Evolutionary conservation across 2,888 invertebrate genomes (phyloP).

Genomic region (Enchytraeus crypticus): DNA sequence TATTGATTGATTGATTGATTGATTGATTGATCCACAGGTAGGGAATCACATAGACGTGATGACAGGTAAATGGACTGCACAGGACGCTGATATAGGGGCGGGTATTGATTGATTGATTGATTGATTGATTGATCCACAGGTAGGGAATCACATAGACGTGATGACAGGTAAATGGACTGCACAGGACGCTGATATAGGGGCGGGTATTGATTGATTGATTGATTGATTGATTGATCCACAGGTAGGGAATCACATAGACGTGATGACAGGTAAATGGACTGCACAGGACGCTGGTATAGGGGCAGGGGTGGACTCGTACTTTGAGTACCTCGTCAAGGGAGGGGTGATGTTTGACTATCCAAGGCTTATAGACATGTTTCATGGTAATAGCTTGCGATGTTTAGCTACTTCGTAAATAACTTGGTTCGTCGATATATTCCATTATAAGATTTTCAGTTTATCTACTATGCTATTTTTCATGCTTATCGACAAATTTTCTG

Average conservation of each 20-base stretch:
- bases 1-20: no score
- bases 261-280: slow-evolving; percentile 88
- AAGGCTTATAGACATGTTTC: slow-evolving; percentile 81
- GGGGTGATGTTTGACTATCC: slow-evolving; percentile 81
- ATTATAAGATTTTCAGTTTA: no score
- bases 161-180: slow-evolving; percentile 93
- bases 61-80: slow-evolving; percentile 91
- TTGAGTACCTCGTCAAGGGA: slow-evolving; percentile 95
- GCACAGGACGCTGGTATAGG: slow-evolving; percentile 94
- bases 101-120: no score
- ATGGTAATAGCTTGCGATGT: no score
- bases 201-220: slow-evolving; percentile 90
- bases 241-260: slow-evolving; percentile 93
- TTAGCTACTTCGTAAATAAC: no score
- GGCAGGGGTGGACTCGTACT: slow-evolving; percentile 87
- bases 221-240: slow-evolving; percentile 56
- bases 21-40: slow-evolving; percentile 53
- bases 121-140: slow-evolving; percentile 49
- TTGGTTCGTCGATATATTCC: no score
- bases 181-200: slow-evolving; percentile 86
- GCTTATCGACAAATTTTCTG: no score
- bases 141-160: slow-evolving; percentile 95
- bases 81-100: slow-evolving; percentile 87
- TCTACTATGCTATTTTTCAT: no score
- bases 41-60: slow-evolving; percentile 95